Evolutionary conservation across 1,140 invertebrate genomes (phyloP).

Genomic region (Drosophila rhopaloa): DNA sequence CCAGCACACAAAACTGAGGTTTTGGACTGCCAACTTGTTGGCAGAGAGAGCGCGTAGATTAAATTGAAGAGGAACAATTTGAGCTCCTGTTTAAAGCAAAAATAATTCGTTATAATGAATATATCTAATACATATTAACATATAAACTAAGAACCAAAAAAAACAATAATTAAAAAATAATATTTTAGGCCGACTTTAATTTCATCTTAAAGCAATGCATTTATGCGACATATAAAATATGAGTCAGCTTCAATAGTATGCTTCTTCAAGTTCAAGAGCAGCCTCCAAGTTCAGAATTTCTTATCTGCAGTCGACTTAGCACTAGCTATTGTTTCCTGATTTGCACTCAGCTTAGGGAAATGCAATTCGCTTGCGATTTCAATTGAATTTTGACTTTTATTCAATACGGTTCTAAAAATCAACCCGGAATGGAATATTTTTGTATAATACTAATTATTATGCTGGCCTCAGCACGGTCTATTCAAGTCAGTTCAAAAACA

Average conservation of each 20-base stretch:
- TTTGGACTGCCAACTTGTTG: slow-evolving; percentile 2
- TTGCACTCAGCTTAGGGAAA: slow-evolving; percentile 8
- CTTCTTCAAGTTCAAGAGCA: slow-evolving; percentile 22
- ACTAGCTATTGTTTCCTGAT: slow-evolving; percentile 29
- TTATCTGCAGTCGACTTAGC: slow-evolving; percentile 28
- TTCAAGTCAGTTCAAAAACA: slow-evolving; percentile 18
- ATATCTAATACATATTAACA: too few relatives aligned
- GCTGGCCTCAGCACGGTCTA: slow-evolving; percentile 2
- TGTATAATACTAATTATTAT: slow-evolving; percentile 4
- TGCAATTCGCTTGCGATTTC: slow-evolving; percentile 41
- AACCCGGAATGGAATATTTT: slow-evolving; percentile 9
- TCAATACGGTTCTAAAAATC: background rate
- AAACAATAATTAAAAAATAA: too few relatives aligned
- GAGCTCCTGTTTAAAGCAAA: too few relatives aligned
- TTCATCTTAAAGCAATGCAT: too few relatives aligned
- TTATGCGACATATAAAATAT: background rate
- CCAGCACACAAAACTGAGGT: background rate
- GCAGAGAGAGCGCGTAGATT: background rate
- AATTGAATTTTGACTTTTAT: slow-evolving; percentile 23
- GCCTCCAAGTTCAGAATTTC: slow-evolving; percentile 23
- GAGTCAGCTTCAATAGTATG: background rate
- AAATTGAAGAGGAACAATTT: background rate
- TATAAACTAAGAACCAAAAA: too few relatives aligned
- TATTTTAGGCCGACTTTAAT: too few relatives aligned
- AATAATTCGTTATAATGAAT: too few relatives aligned